A percentile compares a stretch with the other conserved stretches of the same genome.
Conservation (phyloP, 2,113 vertebrate genomes). For the Amia ocellicauda region DNA sequence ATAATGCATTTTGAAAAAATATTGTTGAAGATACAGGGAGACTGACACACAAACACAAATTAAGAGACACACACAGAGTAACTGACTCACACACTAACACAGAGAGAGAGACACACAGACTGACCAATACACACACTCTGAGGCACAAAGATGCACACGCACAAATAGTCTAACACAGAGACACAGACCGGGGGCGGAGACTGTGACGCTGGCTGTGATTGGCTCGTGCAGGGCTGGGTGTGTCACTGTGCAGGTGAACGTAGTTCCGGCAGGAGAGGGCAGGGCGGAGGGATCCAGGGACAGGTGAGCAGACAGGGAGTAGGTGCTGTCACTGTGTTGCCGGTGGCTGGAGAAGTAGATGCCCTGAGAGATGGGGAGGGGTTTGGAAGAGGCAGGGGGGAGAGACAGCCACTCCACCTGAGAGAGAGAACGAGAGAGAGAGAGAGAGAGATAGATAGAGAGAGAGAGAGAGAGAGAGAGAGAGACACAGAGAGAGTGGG, state of each 20-base stretch:
- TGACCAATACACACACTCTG: constrained; percentile 1
- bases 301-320: constrained; percentile 66
- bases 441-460: constrained; percentile 2
- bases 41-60: no score
- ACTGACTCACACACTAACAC: no score
- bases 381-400: constrained; percentile 45
- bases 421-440: not conserved
- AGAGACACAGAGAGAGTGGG: not conserved
- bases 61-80: no score
- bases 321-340: constrained; percentile 66
- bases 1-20: no score
- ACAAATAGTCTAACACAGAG: no score
- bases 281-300: constrained; percentile 34
- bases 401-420: constrained; percentile 65
- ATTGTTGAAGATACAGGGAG: no score
- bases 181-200: constrained; percentile 23
- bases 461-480: not conserved
- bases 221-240: constrained; percentile 29
- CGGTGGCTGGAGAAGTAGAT: constrained; percentile 69
- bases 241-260: constrained; percentile 66
- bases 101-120: constrained; percentile 8
- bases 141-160: no score
- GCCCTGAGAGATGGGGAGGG: constrained; percentile 40
- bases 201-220: constrained; percentile 32
- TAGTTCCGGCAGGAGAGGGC: constrained; percentile 49